phyloP scores from a whole-genome alignment of 2,113 vertebrate species.

The Ophthalmolycus amberensis region DNA sequence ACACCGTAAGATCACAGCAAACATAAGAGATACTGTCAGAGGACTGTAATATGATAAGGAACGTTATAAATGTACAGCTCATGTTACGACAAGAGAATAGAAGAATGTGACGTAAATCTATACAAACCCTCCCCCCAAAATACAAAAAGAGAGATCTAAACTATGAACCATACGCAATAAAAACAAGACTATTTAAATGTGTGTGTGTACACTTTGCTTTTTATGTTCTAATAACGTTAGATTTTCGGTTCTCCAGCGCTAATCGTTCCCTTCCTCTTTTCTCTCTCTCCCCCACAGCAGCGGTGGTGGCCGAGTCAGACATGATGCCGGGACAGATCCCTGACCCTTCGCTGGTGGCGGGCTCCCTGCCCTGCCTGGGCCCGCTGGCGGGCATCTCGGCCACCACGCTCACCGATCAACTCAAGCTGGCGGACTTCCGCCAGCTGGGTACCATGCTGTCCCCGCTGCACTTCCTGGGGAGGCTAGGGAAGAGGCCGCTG shows the following conservation, averaged over 20 bases:
- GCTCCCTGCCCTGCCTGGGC: conserved; percentile 91
- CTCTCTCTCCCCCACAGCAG: conserved; percentile 45
- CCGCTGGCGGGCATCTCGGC: conserved; percentile 91
- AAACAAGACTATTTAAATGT: not conserved
- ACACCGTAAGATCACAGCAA: not conserved
- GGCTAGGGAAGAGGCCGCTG: conserved; percentile 91
- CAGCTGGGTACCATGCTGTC: conserved; percentile 92
- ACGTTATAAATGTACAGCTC: not conserved
- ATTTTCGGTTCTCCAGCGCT: conserved; percentile 9
- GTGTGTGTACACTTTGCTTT: conserved; percentile 7
- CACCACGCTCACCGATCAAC: conserved; percentile 91
- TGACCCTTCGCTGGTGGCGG: conserved; percentile 92
- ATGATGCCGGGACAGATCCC: conserved; percentile 99
- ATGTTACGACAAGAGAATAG: not conserved
- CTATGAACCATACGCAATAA: not conserved
- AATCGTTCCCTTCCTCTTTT: conserved; percentile 14
- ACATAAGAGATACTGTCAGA: not conserved
- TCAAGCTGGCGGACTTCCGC: conserved; percentile 92
- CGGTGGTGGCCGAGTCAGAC: conserved; percentile 82
- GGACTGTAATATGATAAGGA: not conserved
- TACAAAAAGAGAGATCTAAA: not conserved
- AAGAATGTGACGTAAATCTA: not conserved
- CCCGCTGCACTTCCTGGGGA: conserved; percentile 91
- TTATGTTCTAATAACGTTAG: not conserved
- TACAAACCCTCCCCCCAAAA: not conserved